phyloP scores from a whole-genome alignment of 2,113 vertebrate genomes.

The Chaetura pelagica region DNA sequence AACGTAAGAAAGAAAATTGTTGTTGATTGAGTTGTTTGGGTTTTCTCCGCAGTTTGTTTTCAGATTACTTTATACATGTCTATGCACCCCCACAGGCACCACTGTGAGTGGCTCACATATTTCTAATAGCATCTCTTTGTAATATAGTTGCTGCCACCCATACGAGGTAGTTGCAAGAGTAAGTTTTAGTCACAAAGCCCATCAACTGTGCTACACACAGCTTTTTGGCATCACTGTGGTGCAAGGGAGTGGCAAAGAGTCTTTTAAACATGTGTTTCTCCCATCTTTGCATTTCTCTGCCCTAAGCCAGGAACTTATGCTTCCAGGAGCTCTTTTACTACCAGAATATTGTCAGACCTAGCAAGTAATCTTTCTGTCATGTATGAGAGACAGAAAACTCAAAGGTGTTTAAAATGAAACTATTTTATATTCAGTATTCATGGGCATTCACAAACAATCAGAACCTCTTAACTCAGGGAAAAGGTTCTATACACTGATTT shows the following conservation, averaged over 20 bases:
- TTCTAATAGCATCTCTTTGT: neutral
- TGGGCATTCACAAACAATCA: neutral
- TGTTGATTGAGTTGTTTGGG: accelerated
- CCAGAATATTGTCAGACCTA: neutral
- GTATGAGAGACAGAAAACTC: neutral
- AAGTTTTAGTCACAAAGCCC: neutral
- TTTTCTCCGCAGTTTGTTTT: neutral
- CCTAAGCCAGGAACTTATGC: neutral
- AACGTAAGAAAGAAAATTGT: neutral
- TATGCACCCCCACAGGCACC: accelerated
- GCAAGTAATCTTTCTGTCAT: neutral
- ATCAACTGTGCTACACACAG: neutral
- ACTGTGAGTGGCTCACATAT: neutral
- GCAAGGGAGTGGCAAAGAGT: neutral
- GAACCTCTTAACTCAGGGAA: neutral
- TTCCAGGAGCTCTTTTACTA: neutral
- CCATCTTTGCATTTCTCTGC: neutral
- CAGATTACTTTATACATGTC: neutral
- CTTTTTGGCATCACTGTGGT: neutral
- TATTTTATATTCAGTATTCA: neutral
- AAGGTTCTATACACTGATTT: neutral
- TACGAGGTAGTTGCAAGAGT: neutral
- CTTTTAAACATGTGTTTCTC: neutral
- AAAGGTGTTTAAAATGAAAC: neutral
- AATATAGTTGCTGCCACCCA: neutral